These are phyloP conservation scores for Tragelaphus oryx DNA, from an alignment of 2,797 vertebrate genomes.

Conservation along the genomic window DNA sequence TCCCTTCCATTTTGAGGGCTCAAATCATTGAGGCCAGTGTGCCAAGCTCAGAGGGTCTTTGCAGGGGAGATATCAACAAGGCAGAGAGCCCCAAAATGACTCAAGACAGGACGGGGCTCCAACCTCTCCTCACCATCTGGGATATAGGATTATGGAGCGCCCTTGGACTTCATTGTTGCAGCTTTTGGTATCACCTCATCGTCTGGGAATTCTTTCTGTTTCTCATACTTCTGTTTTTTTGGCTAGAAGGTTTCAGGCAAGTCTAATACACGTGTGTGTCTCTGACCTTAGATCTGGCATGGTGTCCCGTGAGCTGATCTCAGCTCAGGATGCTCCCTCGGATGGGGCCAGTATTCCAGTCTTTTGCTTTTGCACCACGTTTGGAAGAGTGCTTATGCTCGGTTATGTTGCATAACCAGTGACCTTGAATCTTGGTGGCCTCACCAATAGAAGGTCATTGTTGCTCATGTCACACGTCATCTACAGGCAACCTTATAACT, in stretches of 20 bases:
- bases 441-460: neutral
- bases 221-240: neutral
- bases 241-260: neutral
- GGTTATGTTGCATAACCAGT: neutral
- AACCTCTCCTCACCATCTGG: neutral
- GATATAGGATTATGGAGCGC: neutral
- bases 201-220: conserved; percentile 20
- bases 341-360: neutral
- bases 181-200: neutral
- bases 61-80: neutral
- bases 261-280: accelerated
- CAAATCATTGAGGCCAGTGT: neutral
- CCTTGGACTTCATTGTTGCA: accelerated
- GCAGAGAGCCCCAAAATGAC: neutral
- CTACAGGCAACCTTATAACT: neutral
- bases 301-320: neutral
- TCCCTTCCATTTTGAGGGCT: neutral
- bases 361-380: neutral
- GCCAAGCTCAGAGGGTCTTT: neutral
- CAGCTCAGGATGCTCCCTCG: too few relatives aligned
- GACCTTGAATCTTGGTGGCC: neutral
- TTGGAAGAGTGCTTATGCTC: neutral
- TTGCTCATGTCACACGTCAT: neutral
- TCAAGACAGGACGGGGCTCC: neutral
- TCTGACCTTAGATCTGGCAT: neutral